Percentiles rank a stretch among this genome's conserved stretches.
These are phyloP conservation scores for Drosophila barbarae DNA, from an alignment of 2,888 invertebrate genomes.

Conservation along the genomic window DNA sequence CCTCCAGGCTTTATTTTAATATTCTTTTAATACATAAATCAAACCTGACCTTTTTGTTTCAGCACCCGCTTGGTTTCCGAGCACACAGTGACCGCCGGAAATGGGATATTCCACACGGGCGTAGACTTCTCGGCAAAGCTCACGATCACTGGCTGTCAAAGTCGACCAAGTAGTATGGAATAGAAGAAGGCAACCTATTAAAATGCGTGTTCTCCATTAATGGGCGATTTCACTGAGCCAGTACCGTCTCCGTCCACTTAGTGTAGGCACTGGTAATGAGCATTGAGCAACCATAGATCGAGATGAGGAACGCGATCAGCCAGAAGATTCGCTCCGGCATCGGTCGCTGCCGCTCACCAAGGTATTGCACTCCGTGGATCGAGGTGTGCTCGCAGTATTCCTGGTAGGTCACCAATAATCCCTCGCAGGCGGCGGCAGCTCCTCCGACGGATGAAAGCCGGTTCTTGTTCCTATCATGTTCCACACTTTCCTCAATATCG, in stretches of 20 bases:
- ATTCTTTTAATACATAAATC: neutral
- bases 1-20: too few species aligned
- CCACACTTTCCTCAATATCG: slow-evolving; percentile 40
- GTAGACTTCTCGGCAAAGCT: slow-evolving; percentile 87
- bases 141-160: slow-evolving; percentile 83
- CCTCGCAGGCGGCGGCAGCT: slow-evolving; percentile 29
- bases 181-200: neutral
- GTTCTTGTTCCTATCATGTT: slow-evolving; percentile 11
- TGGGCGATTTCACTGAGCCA: neutral
- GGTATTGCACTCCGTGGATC: slow-evolving; percentile 83
- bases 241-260: slow-evolving; percentile 83
- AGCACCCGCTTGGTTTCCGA: slow-evolving; percentile 76
- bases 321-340: slow-evolving; percentile 82
- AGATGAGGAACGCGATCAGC: slow-evolving; percentile 82
- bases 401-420: slow-evolving; percentile 79
- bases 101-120: slow-evolving; percentile 78
- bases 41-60: slow-evolving; percentile 40
- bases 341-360: slow-evolving; percentile 82
- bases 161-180: neutral
- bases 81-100: slow-evolving; percentile 78
- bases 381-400: slow-evolving; percentile 83
- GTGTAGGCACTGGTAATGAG: slow-evolving; percentile 83
- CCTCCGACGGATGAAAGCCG: neutral
- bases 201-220: too few species aligned
- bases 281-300: slow-evolving; percentile 82